Evolutionary conservation across 1,140 invertebrate species (phyloP).

Genomic region (Agrypnia vestita): DNA sequence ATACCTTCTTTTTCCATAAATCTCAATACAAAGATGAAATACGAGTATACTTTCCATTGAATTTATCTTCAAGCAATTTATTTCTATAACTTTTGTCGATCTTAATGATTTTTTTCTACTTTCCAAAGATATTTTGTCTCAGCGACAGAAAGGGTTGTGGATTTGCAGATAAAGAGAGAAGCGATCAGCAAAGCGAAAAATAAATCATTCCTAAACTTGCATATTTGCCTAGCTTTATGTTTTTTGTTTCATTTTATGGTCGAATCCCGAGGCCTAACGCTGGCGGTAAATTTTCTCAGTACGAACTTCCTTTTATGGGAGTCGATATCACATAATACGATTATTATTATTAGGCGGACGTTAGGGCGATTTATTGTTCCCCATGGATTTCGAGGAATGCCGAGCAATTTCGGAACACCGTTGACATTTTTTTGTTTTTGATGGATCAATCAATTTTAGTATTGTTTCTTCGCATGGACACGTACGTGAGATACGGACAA

Average conservation of each 20-base stretch:
- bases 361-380: constrained; percentile 36
- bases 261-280: constrained; percentile 3
- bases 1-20: no score
- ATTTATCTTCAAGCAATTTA: no score
- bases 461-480: background rate
- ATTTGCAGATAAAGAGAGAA: background rate
- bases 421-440: background rate
- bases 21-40: no score
- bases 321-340: constrained; percentile 50
- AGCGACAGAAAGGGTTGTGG: background rate
- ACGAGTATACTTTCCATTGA: no score
- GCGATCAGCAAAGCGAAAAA: constrained; percentile 9
- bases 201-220: constrained; percentile 49
- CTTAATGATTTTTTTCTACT: no score
- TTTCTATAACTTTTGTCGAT: no score
- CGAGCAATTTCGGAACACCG: background rate
- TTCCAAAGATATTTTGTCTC: background rate
- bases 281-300: constrained; percentile 36
- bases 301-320: constrained; percentile 33
- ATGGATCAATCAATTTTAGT: background rate
- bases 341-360: constrained; percentile 47
- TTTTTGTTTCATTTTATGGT: constrained; percentile 49
- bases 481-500: background rate
- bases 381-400: background rate
- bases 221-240: constrained; percentile 45